These are phyloP conservation scores for Apocrypta bakeri DNA, from an alignment of 1,140 invertebrate genomes.

Conservation along the genomic window DNA sequence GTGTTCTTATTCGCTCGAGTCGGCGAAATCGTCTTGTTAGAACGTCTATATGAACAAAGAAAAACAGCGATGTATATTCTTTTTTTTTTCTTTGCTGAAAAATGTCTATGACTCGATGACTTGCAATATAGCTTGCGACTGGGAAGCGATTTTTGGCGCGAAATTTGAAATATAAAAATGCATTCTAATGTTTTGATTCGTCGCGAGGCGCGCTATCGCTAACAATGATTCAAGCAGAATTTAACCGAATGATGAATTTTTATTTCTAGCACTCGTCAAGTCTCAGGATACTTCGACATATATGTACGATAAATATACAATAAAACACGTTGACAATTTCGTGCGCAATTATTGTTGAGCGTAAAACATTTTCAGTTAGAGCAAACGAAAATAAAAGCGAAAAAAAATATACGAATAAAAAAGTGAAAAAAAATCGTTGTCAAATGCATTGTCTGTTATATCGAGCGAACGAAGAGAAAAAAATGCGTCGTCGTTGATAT, in stretches of 20 bases:
- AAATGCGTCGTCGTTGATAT: not conserved
- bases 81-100: not conserved
- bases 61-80: not conserved
- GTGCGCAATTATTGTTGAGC: conserved; percentile 7
- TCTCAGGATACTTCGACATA: not conserved
- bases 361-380: not conserved
- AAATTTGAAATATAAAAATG: too few relatives aligned
- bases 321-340: not conserved
- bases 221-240: too few relatives aligned
- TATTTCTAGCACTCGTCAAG: not conserved
- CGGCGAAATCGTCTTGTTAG: conserved; percentile 4
- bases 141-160: too few relatives aligned
- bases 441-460: conserved; percentile 33
- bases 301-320: not conserved
- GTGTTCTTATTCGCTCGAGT: conserved; percentile 4
- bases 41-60: too few relatives aligned
- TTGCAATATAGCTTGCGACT: too few relatives aligned
- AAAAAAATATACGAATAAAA: conserved; percentile 24
- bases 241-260: too few relatives aligned
- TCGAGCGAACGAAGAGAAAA: conserved; percentile 28
- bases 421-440: conserved; percentile 44
- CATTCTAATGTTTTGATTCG: too few relatives aligned
- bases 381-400: not conserved
- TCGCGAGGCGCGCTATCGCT: too few relatives aligned
- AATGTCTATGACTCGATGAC: not conserved